These are phyloP conservation scores for Drosophila gaucha DNA, from an alignment of 2,888 invertebrate genomes.

Conservation along the genomic window DNA sequence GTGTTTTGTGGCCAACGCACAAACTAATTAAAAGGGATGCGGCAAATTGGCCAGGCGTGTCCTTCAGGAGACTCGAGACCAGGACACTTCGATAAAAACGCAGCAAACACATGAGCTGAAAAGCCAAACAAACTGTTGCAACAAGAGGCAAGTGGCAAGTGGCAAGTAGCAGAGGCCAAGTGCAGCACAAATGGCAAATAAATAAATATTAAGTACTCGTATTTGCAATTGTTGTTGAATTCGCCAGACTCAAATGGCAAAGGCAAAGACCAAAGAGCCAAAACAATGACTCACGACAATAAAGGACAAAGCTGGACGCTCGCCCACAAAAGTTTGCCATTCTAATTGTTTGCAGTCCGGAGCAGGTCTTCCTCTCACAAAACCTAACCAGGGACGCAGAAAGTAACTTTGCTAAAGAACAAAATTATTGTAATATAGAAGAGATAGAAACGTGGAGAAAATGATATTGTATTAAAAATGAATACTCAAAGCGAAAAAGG, in stretches of 20 bases:
- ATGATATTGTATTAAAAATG: not conserved
- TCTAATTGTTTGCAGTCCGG: constrained; percentile 6
- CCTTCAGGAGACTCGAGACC: not conserved
- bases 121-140: constrained; percentile 49
- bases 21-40: constrained; percentile 66
- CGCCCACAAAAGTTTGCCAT: constrained; percentile 12
- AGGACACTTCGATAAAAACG: constrained; percentile 12
- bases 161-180: not conserved
- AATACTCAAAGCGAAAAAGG: not conserved
- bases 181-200: constrained; percentile 56
- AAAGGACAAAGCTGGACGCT: constrained; percentile 17
- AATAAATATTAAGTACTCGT: constrained; percentile 66
- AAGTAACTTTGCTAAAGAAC: not conserved
- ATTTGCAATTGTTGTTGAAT: constrained; percentile 56
- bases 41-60: constrained; percentile 46
- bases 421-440: too few relatives aligned
- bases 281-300: constrained; percentile 28
- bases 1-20: constrained; percentile 38
- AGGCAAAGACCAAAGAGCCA: constrained; percentile 17
- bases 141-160: not conserved
- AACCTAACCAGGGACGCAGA: constrained; percentile 11
- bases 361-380: not conserved
- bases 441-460: too few relatives aligned
- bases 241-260: constrained; percentile 43
- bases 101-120: constrained; percentile 27